These are phyloP conservation scores for Oreotrochilus melanogaster DNA, from an alignment of 2,113 vertebrate species.

Conservation along the genomic window DNA sequence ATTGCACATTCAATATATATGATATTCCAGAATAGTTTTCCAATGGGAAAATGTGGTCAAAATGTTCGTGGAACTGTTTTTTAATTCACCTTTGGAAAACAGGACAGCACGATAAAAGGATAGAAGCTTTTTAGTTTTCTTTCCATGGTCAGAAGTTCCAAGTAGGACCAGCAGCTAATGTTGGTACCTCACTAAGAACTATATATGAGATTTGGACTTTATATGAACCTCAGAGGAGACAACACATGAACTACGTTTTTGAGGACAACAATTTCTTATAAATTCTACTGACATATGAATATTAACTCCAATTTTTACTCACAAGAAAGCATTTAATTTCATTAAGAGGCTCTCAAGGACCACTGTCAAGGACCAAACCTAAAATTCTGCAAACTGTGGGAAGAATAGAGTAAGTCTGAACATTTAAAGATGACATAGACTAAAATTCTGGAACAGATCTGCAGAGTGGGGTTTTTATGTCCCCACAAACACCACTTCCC, in stretches of 20 bases:
- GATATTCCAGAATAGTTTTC: neutral
- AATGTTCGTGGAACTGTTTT: neutral
- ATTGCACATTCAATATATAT: neutral
- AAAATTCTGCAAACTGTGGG: neutral
- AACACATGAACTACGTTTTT: neutral
- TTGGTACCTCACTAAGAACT: neutral
- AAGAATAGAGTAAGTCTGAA: neutral
- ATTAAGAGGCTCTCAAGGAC: neutral
- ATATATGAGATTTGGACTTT: neutral
- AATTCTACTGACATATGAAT: neutral
- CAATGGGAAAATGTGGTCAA: neutral
- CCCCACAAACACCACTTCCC: neutral
- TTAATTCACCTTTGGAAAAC: neutral
- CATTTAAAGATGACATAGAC: neutral
- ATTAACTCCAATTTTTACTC: neutral
- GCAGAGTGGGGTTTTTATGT: rapidly evolving
- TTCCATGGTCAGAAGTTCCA: neutral
- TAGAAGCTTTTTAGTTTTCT: neutral
- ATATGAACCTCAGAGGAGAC: neutral
- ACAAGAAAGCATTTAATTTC: neutral
- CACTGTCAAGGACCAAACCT: neutral
- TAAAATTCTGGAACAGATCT: neutral
- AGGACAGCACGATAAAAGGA: neutral
- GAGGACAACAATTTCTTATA: neutral
- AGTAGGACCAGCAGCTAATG: neutral